Evolutionary conservation across 2,113 vertebrate species (phyloP).

Genomic region (Lophochroa leadbeateri): DNA sequence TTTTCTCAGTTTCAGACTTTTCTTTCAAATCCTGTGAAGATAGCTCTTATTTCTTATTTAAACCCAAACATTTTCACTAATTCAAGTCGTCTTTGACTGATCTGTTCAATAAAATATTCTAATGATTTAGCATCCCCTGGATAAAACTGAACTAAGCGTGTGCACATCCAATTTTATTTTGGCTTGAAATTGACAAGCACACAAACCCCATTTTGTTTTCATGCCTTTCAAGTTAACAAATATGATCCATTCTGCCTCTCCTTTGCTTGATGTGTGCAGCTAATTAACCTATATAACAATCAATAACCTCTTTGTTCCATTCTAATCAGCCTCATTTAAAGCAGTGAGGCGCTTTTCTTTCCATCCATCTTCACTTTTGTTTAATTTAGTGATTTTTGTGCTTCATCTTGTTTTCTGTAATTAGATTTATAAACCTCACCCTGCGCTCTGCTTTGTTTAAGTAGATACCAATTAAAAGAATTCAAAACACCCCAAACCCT

Average conservation of each 20-base stretch:
- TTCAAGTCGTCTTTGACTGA: background rate
- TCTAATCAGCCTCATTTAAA: conserved; percentile 40
- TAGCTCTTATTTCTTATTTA: background rate
- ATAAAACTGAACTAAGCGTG: background rate
- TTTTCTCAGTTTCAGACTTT: background rate
- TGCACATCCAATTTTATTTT: background rate
- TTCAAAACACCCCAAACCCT: background rate
- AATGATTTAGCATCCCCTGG: background rate
- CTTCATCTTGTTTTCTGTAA: conserved; percentile 34
- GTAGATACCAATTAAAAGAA: background rate
- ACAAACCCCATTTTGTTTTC: background rate
- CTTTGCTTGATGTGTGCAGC: conserved; percentile 1
- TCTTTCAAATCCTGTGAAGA: background rate
- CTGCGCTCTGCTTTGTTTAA: conserved; percentile 26
- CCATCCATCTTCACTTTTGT: conserved; percentile 16
- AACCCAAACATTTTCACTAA: background rate
- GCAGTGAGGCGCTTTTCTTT: background rate
- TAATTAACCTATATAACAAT: conserved; percentile 3
- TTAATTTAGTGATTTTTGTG: conserved; percentile 23
- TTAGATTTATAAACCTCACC: conserved; percentile 6
- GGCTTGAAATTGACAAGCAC: background rate
- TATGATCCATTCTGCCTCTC: background rate
- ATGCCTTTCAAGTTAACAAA: background rate
- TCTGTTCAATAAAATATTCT: background rate
- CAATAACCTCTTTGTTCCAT: conserved; percentile 14